Evolutionary conservation across 2,888 invertebrate genomes (phyloP).

Genomic region (Oscheius sp.): DNA sequence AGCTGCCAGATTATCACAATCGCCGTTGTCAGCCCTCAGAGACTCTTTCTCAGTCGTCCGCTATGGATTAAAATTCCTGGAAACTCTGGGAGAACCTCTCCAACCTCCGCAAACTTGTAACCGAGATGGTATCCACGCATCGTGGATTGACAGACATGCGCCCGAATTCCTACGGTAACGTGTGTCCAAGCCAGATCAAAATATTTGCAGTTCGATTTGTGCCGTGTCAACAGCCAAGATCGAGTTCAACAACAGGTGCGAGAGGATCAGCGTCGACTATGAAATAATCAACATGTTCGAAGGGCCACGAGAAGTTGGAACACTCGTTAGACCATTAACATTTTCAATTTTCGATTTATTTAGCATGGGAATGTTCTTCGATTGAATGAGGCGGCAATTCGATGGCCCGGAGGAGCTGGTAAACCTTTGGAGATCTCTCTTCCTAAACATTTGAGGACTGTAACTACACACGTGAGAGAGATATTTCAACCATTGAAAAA

Average conservation of each 20-base stretch:
- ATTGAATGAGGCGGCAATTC: constrained; percentile 59
- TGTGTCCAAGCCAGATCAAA: neutral
- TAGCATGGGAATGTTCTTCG: constrained; percentile 40
- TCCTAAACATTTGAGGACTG: constrained; percentile 65
- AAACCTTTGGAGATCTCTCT: constrained; percentile 68
- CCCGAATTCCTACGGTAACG: constrained; percentile 35
- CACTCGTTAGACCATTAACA: constrained; percentile 42
- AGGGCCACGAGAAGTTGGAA: constrained; percentile 49
- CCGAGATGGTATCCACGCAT: constrained; percentile 39
- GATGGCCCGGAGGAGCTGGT: constrained; percentile 58
- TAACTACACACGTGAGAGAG: constrained; percentile 48
- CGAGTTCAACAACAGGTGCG: constrained; percentile 49
- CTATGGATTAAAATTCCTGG: constrained; percentile 41
- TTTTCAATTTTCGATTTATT: neutral
- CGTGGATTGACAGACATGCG: constrained; percentile 49
- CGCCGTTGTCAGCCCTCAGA: constrained; percentile 55
- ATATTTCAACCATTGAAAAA: neutral
- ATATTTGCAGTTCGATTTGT: constrained; percentile 45
- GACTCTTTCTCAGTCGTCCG: constrained; percentile 60
- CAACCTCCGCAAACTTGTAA: constrained; percentile 50
- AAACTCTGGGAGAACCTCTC: constrained; percentile 27
- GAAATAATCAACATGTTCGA: constrained; percentile 55
- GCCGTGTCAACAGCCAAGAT: constrained; percentile 43
- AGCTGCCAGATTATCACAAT: constrained; percentile 58
- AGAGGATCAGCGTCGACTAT: constrained; percentile 55